Base-by-base conservation (phyloP, 2,113 vertebrate genomes). In the Elgaria multicarinata region DNA sequence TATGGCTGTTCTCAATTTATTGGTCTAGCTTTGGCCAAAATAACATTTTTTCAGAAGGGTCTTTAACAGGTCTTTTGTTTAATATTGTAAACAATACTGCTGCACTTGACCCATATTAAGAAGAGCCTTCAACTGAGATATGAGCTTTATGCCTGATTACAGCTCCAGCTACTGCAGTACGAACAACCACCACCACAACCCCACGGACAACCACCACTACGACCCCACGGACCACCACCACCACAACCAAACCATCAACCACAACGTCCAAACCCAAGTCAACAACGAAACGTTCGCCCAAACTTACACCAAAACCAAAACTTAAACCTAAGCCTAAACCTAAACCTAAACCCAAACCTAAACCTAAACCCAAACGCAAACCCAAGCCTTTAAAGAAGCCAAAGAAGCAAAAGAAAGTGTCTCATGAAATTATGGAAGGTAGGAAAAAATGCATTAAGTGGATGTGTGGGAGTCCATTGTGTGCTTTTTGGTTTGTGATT, bases 371-470 rank as follows among this genome's bases (percentile, higher is more conserved):
- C 3, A 94, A 96, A 90, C 95, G 96, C 66, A 94, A 94, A 92
- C 87, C 33, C 5, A 81, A 62, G 66, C 31, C 10, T 36, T n/a
- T 62, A 82, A 82, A 85, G 88, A 91, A 95, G 85, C 92, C 94
- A 92, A 95, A 89, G 90, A 85, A 84, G 66, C 90, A 94, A 92
- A 95, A 96, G 87, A 95, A 96, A 95, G 95, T 95, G 87, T 94
- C 96, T 89, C 92, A 96, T 92, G 96, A 97, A 93, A 92, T 95
- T 92, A 93, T 81, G 88, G 96, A 97, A 97, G 97, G 97, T 97
- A 97, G 89, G 96, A 93, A 81, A 95, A 90, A 75, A 36, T 3
- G 86, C 87, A 31, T 74, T 36, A 28, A 75, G 26, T 33, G 72
- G 55, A 44, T 31, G 39, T 77, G 24, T 76, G 33, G 24, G 20